phyloP scores from a whole-genome alignment of 2,888 invertebrate genomes.

The Apodemia zela region DNA sequence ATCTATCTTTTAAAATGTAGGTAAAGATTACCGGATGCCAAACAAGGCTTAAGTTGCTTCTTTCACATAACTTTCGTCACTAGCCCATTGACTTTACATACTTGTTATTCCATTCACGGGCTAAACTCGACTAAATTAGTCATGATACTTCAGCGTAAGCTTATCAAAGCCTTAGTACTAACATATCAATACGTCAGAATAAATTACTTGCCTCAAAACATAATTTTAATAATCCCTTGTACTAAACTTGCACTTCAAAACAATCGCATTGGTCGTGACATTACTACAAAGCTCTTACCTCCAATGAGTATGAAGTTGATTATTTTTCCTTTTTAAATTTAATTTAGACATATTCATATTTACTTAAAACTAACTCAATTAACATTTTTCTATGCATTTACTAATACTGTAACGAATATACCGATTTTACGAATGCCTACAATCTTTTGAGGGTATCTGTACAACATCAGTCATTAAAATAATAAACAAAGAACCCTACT shows the following conservation, averaged over 20 bases:
- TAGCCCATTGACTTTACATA: too few species aligned
- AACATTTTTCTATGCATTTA: background rate
- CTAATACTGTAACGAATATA: background rate
- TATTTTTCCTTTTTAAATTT: slow-evolving; percentile 23
- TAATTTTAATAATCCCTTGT: background rate
- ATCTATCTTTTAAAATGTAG: too few species aligned
- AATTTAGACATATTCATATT: slow-evolving; percentile 6
- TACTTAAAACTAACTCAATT: background rate
- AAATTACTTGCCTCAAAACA: background rate
- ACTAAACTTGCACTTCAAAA: background rate
- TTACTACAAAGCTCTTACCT: slow-evolving; percentile 30
- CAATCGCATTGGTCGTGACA: slow-evolving; percentile 31
- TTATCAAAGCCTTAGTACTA: too few species aligned
- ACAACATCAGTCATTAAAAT: background rate
- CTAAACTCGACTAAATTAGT: too few species aligned
- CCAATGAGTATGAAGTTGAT: slow-evolving; percentile 32
- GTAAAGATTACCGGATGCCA: too few species aligned
- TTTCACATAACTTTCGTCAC: too few species aligned
- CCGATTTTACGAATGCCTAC: background rate
- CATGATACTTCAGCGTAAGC: too few species aligned
- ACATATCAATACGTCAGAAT: background rate
- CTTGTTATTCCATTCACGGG: too few species aligned
- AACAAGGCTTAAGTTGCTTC: too few species aligned
- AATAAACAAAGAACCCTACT: background rate
- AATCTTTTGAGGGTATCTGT: background rate